Conservation (phyloP, 1,140 invertebrate species). For the Hydropsyche tenuis region DNA sequence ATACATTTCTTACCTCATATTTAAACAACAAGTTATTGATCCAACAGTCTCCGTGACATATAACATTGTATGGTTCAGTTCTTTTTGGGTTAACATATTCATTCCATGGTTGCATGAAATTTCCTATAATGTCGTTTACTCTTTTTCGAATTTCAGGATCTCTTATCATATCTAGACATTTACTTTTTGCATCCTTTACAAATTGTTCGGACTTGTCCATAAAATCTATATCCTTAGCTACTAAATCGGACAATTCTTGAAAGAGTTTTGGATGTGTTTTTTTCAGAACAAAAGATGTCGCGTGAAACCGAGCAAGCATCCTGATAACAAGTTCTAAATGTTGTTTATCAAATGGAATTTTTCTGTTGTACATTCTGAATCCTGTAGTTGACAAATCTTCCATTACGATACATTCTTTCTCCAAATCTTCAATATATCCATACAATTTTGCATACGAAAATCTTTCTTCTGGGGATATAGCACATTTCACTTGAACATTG, state of each 20-base stretch:
- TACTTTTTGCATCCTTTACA: not conserved
- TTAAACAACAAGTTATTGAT: conserved; percentile 64
- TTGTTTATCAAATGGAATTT: conserved; percentile 55
- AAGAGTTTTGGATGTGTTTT: conserved; percentile 54
- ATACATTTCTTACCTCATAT: conserved; percentile 50
- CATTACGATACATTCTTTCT: conserved; percentile 61
- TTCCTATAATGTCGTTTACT: not conserved
- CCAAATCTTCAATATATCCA: conserved; percentile 51
- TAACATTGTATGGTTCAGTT: conserved; percentile 51
- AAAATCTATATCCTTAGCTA: not conserved
- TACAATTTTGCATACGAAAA: conserved; percentile 57
- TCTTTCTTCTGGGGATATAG: conserved; percentile 46
- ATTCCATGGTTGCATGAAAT: not conserved
- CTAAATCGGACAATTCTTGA: not conserved
- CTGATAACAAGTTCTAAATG: conserved; percentile 59
- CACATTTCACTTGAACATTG: conserved; percentile 52
- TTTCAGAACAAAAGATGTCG: conserved; percentile 61
- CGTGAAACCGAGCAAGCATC: conserved; percentile 64
- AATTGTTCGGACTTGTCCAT: not conserved
- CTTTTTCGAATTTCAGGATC: not conserved
- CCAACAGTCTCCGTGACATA: conserved; percentile 65
- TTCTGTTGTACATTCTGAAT: conserved; percentile 59
- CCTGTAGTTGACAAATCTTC: conserved; percentile 60
- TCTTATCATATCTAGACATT: not conserved
- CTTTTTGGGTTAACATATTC: not conserved